Evolutionary conservation across 2,888 invertebrate genomes (phyloP).

Genomic region (Nephrotoma appendiculata): DNA sequence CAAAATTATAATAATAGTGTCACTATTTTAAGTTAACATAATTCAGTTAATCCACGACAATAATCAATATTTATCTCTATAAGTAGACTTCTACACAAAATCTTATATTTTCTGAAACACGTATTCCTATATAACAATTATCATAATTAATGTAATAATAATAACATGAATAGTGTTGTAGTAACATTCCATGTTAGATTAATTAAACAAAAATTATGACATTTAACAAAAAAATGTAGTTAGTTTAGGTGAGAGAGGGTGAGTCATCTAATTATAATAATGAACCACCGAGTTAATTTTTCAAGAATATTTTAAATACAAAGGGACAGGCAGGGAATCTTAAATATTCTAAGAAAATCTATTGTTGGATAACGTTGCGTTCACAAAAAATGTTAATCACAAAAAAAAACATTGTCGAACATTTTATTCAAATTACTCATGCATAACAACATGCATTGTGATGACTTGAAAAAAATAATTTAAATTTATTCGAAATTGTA

Average conservation of each 20-base stretch:
- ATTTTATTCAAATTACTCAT: neutral
- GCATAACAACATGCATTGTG: neutral
- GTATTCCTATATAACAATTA: neutral
- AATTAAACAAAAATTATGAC: neutral
- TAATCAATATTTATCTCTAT: neutral
- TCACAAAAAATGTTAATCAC: neutral
- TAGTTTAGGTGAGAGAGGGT: neutral
- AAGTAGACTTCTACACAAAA: neutral
- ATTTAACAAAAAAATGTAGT: neutral
- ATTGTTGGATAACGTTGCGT: neutral
- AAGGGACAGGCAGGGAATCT: neutral
- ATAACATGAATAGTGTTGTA: neutral
- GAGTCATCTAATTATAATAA: neutral
- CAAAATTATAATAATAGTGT: neutral
- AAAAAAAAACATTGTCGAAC: neutral
- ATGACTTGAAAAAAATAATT: neutral
- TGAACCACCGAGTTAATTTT: neutral
- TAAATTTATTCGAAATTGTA: neutral
- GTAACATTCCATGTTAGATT: neutral
- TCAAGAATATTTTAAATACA: neutral
- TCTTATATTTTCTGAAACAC: neutral
- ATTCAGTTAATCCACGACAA: neutral
- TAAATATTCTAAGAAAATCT: neutral
- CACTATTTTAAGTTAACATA: neutral
- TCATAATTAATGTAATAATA: neutral